These are phyloP conservation scores for Noturus placidus DNA, from an alignment of 2,113 vertebrate species.

Conservation along the genomic window DNA sequence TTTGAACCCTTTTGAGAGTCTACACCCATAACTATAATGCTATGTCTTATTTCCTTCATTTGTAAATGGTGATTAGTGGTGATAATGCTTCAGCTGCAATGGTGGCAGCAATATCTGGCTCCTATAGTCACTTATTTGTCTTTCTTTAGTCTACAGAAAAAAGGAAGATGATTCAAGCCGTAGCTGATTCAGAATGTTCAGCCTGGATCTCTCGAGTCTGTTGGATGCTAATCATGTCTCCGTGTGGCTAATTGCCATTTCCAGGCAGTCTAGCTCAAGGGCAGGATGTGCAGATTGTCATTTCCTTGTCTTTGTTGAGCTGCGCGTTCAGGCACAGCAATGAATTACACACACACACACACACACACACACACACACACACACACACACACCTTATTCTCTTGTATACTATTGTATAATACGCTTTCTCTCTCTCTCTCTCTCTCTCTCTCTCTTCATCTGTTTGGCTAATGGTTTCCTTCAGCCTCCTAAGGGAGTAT, in stretches of 20 bases:
- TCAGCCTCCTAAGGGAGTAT: constrained; percentile 34
- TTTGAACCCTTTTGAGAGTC: background rate
- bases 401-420: constrained; percentile 4
- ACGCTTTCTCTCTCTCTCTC: background rate
- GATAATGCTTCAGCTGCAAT: constrained; percentile 7
- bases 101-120: background rate
- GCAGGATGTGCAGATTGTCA: constrained; percentile 51
- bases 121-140: background rate
- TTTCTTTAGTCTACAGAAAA: constrained; percentile 16
- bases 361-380: background rate
- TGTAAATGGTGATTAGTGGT: background rate
- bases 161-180: constrained; percentile 17
- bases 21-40: background rate
- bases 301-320: constrained; percentile 46
- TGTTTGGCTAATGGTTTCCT: constrained; percentile 44
- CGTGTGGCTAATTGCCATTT: constrained; percentile 51
- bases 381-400: background rate
- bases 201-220: constrained; percentile 14
- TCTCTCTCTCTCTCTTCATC: constrained; percentile 2
- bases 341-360: background rate
- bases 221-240: constrained; percentile 52
- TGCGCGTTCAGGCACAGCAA: constrained; percentile 31
- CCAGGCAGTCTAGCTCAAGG: constrained; percentile 48
- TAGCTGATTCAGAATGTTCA: constrained; percentile 26
- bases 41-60: background rate